Evolutionary conservation across 2,113 vertebrate species (phyloP).

Genomic region (Microcebus jonahi): DNA sequence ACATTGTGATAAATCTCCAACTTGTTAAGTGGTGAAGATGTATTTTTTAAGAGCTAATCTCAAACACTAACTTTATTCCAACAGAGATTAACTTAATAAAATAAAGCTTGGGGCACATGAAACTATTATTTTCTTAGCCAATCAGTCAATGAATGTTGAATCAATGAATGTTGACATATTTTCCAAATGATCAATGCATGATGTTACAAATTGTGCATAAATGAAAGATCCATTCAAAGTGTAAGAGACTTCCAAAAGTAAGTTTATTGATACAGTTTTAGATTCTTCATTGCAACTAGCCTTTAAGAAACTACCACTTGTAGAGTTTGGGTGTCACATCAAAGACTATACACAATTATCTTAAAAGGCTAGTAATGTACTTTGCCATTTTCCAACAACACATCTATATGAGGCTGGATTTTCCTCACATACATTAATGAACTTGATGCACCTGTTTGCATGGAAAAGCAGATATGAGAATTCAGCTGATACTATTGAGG

Average conservation of each 20-base stretch:
- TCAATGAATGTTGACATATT: background rate
- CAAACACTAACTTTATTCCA: slow-evolving; percentile 26
- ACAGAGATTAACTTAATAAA: slow-evolving; percentile 36
- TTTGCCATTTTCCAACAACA: background rate
- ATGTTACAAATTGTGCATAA: background rate
- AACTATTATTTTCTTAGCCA: background rate
- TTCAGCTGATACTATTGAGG: background rate
- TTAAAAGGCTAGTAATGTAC: background rate
- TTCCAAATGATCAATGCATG: background rate
- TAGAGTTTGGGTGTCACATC: background rate
- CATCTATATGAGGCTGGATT: background rate
- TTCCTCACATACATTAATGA: background rate
- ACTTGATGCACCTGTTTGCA: background rate
- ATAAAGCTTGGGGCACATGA: background rate
- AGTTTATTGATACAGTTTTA: background rate
- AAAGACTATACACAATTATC: background rate
- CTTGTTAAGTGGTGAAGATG: slow-evolving; percentile 35
- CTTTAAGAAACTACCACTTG: background rate
- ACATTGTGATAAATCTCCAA: slow-evolving; percentile 21
- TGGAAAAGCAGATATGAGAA: background rate
- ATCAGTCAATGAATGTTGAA: background rate
- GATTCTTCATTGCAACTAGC: background rate
- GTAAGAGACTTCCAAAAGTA: background rate
- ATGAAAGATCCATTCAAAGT: background rate
- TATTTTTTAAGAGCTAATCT: slow-evolving; percentile 45